These are phyloP conservation scores for Distichodus sexfasciatus DNA, from an alignment of 2,797 vertebrate species.

Conservation along the genomic window DNA sequence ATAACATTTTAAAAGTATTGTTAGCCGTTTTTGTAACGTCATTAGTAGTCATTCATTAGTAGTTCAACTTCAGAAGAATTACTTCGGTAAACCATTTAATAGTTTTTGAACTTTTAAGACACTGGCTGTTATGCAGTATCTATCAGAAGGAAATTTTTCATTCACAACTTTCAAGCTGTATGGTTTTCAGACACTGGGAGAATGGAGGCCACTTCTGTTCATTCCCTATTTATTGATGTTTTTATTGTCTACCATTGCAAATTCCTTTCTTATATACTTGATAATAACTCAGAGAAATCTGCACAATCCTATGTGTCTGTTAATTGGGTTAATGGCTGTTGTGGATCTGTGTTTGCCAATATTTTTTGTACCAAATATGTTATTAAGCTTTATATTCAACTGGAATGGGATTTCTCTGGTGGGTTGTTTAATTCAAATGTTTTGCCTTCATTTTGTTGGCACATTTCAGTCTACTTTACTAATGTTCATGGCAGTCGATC, in stretches of 20 bases:
- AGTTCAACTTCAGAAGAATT: no score
- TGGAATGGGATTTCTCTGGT: slow-evolving; percentile 49
- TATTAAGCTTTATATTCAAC: slow-evolving; percentile 50
- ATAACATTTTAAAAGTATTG: no score
- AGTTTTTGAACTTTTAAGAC: no score
- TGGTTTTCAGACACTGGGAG: slow-evolving; percentile 29
- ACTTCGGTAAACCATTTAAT: no score
- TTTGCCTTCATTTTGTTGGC: slow-evolving; percentile 55
- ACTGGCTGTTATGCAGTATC: not conserved
- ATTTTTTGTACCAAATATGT: slow-evolving; percentile 52
- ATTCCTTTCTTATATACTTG: slow-evolving; percentile 50
- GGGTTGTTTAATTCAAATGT: slow-evolving; percentile 63
- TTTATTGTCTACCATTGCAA: slow-evolving; percentile 48
- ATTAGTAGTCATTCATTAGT: no score
- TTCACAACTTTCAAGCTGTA: slow-evolving; percentile 24
- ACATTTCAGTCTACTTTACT: slow-evolving; percentile 62
- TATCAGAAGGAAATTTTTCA: slow-evolving; percentile 12
- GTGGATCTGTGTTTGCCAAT: slow-evolving; percentile 50
- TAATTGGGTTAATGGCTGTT: slow-evolving; percentile 53
- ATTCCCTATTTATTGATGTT: slow-evolving; percentile 40
- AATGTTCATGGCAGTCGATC: slow-evolving; percentile 62
- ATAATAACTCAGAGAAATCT: slow-evolving; percentile 38
- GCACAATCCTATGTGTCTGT: slow-evolving; percentile 64
- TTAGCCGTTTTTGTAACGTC: no score
- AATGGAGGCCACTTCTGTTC: slow-evolving; percentile 32